Base-by-base conservation (phyloP, 1,140 invertebrate species). In the Ditylenchus dipsaci region DNA sequence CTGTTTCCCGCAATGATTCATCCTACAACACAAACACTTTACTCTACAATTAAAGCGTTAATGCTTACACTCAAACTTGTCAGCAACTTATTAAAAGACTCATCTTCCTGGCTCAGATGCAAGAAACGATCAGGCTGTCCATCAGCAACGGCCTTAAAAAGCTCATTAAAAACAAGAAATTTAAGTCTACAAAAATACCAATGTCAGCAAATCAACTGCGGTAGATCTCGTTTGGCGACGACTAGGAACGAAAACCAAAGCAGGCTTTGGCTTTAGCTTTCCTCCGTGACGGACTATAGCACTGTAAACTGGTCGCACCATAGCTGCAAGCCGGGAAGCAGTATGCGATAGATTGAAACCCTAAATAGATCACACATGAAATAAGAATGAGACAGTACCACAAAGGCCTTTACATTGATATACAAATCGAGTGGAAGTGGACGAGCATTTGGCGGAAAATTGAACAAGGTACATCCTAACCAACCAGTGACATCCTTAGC, bases 281-380 rank as follows among this genome's bases (percentile, higher is more conserved):
- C 81, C 80, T 62, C 91, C 91, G 79, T 95, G 88, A 49, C 91
- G 88, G 1, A 90, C 74, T n/a, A 98, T 91, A 0, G 92, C 89
- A 82, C 95, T 93, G 84, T 97, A 99, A 0, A 93, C 90, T 0
- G 95, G 95, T 83, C 96, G 96, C 0, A 91, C 90, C 96, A 99
- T 98, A 0, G 95, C 92, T 1, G 95, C 89, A 0, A 98, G 86
- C 27, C 96, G 87, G 0, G 94, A 93, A 1, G 91, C 91, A 82
- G 95, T 96, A 85, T 99, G 95, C 0, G 92, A 95, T 15, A 97
- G 91, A 85, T 97, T 98, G 83, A 96, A 93, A 13, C 95, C 93
- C 59, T 69, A 23, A 66, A n/a, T 49, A 21, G 68, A 67, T 69
- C 42, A 63, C 33, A 67, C n/a, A 7, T 8, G 3, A 19, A 53